Evolutionary conservation across 2,888 invertebrate genomes (phyloP), one percentile per base, ranked within the genome.

Genomic region (Cantharis rufa): DNA sequence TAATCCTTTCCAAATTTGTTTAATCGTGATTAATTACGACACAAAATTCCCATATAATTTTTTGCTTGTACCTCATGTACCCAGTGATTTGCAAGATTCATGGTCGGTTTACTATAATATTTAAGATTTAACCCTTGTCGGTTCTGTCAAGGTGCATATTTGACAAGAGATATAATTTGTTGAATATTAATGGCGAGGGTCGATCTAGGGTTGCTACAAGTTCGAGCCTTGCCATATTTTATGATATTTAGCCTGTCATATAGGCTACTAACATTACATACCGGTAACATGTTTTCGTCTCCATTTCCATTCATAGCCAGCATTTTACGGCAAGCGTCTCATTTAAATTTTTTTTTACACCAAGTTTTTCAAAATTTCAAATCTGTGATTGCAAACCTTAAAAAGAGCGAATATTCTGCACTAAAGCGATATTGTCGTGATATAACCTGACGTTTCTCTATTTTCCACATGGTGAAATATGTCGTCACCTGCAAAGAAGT

Each of bases 161-260:
- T 72, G 73, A 76, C 76, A 78, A 73, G 69, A 72, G 70, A 63
- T 68, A 70, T 76, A 76, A 78, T 78, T 78, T 73, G 78, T 78
- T 78, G 76, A 78, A 78, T 75, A 78, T 78, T 76, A 76, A 76
- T 76, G 66, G 73, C 70, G 15, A 32, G 74, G 74, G 75, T 74
- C 70, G 73, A 74, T 62, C 24, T 27, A 76, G 76, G 78, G 74
- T 78, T 78, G 76, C 62, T 76, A 71, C 16, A 63, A 63, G 63
- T 63, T 63, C 16, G 15, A 66, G 24, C 64, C 64, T 21, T 66
- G 64, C 64, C 24, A n/a, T 24, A 21, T 66, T 16, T 66, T 66
- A 21, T 66, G 64, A 66, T 18, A 63, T 21, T 15, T 66, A 18
- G 64, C 64, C 64, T 66, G n/a, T 66, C 13, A 66, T 66, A 21